These are phyloP conservation scores for Gouania willdenowi DNA, from an alignment of 2,797 vertebrate genomes.

Conservation along the genomic window DNA sequence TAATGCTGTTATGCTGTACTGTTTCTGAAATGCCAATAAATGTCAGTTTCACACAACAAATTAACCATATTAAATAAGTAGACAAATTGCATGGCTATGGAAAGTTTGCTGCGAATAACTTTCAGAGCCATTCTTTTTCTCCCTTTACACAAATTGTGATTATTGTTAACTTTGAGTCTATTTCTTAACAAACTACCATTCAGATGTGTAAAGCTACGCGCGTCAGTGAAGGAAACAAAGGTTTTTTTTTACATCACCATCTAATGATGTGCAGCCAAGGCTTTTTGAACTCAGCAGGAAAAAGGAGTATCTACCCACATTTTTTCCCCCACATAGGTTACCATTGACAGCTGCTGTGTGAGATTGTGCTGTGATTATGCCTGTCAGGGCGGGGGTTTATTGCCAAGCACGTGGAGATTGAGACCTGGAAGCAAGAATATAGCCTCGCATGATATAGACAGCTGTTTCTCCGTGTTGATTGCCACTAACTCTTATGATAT, in stretches of 20 bases:
- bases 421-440: slow-evolving; percentile 53
- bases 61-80: no score
- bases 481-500: slow-evolving; percentile 55
- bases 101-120: no score
- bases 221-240: no score
- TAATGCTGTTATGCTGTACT: slow-evolving; percentile 1
- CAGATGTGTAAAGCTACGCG: no score
- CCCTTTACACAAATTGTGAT: no score
- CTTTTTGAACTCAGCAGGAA: slow-evolving; percentile 16
- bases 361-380: slow-evolving; percentile 51
- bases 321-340: slow-evolving; percentile 2
- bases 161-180: no score
- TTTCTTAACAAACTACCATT: no score
- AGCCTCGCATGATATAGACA: slow-evolving; percentile 55
- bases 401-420: slow-evolving; percentile 50
- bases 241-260: no score
- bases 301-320: slow-evolving; percentile 28
- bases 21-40: not conserved
- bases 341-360: slow-evolving; percentile 42
- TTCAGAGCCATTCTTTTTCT: no score
- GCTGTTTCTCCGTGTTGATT: slow-evolving; percentile 44
- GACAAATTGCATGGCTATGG: no score
- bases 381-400: slow-evolving; percentile 52
- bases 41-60: not conserved
- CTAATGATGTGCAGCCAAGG: no score